Percentiles rank a stretch among this genome's conserved stretches.
phyloP scores from a whole-genome alignment of 35 echinoderm and acorn worm species.

The Amphiura filiformis region DNA sequence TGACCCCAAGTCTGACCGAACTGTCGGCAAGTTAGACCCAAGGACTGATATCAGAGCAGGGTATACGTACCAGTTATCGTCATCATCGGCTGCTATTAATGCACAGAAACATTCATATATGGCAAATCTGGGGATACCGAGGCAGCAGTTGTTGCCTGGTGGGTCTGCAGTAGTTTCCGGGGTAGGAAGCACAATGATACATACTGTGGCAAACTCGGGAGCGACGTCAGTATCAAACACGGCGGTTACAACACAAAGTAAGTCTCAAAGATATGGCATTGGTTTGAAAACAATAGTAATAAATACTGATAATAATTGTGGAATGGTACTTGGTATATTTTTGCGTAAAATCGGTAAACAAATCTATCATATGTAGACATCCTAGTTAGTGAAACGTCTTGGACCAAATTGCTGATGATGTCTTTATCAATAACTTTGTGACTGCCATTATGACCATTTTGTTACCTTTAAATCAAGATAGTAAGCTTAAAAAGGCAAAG shows the following conservation, averaged over 20 bases:
- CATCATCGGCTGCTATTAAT: background rate
- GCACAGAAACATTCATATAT: background rate
- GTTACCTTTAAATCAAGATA: too few species aligned
- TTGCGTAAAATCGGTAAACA: too few species aligned
- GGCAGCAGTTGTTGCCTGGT: background rate
- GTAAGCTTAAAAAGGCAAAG: too few species aligned
- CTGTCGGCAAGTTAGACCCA: constrained; percentile 1
- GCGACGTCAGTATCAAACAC: background rate
- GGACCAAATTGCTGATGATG: too few species aligned
- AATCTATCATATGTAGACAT: too few species aligned
- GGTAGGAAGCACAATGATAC: background rate
- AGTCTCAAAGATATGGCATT: background rate
- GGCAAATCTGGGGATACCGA: background rate
- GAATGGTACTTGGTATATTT: too few species aligned
- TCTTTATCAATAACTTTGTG: too few species aligned
- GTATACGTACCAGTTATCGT: background rate
- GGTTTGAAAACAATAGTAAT: too few species aligned
- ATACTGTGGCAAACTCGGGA: background rate
- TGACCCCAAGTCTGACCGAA: background rate
- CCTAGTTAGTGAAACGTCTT: too few species aligned
- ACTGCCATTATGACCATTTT: too few species aligned
- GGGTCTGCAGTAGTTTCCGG: background rate
- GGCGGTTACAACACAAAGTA: background rate
- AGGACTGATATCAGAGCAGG: background rate
- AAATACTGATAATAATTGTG: too few species aligned